Conservation (phyloP, 2,113 vertebrate genomes). For the Chamaea fasciata region DNA sequence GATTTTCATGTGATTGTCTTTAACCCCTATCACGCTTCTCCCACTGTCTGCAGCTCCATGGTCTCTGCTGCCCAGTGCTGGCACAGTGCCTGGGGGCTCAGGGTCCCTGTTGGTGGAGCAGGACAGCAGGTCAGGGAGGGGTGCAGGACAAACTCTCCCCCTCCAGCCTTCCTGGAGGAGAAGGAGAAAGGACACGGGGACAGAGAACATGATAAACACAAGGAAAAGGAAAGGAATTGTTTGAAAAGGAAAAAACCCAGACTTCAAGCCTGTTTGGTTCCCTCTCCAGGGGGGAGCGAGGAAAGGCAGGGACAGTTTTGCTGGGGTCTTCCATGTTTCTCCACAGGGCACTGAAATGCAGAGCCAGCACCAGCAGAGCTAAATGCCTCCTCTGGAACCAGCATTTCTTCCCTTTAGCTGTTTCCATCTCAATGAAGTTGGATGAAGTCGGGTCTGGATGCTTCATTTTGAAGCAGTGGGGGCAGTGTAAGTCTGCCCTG, state of each 20-base stretch:
- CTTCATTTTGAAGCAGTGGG: not conserved
- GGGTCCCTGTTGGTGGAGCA: not conserved
- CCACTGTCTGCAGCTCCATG: not conserved
- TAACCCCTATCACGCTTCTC: not conserved
- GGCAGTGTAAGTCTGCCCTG: not conserved
- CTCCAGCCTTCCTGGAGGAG: not conserved
- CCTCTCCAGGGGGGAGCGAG: not conserved
- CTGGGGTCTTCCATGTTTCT: not conserved
- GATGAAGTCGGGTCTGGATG: not conserved
- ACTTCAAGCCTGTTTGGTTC: not conserved
- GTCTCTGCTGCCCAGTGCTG: not conserved
- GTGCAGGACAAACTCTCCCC: not conserved
- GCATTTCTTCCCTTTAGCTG: not conserved
- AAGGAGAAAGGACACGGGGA: not conserved
- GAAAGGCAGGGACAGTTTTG: not conserved
- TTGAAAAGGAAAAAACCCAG: not conserved
- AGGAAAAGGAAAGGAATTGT: not conserved
- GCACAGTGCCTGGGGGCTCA: not conserved
- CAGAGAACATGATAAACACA: not conserved
- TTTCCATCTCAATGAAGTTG: not conserved
- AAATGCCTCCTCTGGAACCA: not conserved
- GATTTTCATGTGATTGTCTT: not conserved
- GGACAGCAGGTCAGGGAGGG: not conserved
- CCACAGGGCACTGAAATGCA: not conserved
- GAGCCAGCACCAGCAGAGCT: not conserved